phyloP scores from a whole-genome alignment of 2,797 vertebrate species.

The Dendrocincla tyrannina region DNA sequence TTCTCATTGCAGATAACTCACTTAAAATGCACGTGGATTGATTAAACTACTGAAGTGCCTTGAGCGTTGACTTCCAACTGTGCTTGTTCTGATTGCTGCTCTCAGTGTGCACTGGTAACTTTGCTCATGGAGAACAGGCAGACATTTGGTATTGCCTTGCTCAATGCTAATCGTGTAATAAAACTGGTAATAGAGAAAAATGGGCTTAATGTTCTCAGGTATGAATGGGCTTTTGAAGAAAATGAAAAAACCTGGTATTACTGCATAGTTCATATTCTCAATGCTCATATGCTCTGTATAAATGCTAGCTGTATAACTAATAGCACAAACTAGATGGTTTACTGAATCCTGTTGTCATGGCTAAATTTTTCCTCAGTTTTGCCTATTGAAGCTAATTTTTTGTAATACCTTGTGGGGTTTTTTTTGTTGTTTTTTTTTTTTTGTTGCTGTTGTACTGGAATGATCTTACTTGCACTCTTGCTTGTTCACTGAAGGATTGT shows the following conservation, averaged over 20 bases:
- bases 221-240: not conserved
- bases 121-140: not conserved
- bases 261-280: not conserved
- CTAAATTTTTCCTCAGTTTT: not conserved
- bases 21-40: constrained; percentile 65
- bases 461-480: not conserved
- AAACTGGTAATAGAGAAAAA: constrained; percentile 41
- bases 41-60: constrained; percentile 51
- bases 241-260: not conserved
- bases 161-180: constrained; percentile 15
- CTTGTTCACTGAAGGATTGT: not conserved
- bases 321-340: not conserved
- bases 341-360: not conserved
- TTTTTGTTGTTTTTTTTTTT: not conserved
- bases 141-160: not conserved
- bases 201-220: not conserved
- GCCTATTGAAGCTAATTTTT: not conserved
- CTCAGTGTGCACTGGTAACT: not conserved
- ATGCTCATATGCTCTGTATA: not conserved
- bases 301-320: not conserved
- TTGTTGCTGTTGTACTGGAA: not conserved
- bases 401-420: not conserved
- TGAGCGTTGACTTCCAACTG: constrained; percentile 30
- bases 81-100: constrained; percentile 43
- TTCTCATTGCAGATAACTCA: constrained; percentile 48